phyloP scores from a whole-genome alignment of 1,140 invertebrate genomes.

The Orchesella cincta region DNA sequence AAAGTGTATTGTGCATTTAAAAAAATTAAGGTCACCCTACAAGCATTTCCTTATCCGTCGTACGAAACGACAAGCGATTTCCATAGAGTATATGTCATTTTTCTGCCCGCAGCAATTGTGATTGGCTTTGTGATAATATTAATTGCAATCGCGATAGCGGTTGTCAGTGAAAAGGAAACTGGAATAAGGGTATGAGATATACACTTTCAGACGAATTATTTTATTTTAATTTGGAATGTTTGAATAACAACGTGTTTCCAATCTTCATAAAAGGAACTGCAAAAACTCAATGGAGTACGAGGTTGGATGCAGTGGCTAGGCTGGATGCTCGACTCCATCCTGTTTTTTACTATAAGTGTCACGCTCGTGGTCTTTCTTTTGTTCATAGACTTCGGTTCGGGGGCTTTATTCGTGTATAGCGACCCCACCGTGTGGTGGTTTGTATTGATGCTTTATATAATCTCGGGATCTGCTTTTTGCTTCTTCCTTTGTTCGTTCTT shows the following conservation, averaged over 20 bases:
- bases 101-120: conserved; percentile 41
- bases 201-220: too few relatives aligned
- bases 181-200: conserved; percentile 50
- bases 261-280: conserved; percentile 33
- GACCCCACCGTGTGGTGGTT: conserved; percentile 47
- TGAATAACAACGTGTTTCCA: too few relatives aligned
- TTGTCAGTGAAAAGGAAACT: conserved; percentile 49
- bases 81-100: conserved; percentile 38
- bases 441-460: conserved; percentile 40
- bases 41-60: conserved; percentile 47
- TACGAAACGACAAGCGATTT: conserved; percentile 30
- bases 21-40: too few relatives aligned
- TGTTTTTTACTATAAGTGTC: conserved; percentile 36
- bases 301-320: conserved; percentile 47
- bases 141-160: conserved; percentile 39
- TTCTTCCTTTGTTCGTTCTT: conserved; percentile 48
- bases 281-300: conserved; percentile 33
- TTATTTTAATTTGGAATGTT: too few relatives aligned
- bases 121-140: conserved; percentile 48
- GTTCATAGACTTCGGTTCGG: conserved; percentile 38
- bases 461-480: conserved; percentile 40
- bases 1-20: too few relatives aligned
- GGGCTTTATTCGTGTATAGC: conserved; percentile 40
- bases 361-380: conserved; percentile 43
- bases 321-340: conserved; percentile 48